Conservation (phyloP, 2,797 vertebrate genomes). For the Diplodus puntazzo region DNA sequence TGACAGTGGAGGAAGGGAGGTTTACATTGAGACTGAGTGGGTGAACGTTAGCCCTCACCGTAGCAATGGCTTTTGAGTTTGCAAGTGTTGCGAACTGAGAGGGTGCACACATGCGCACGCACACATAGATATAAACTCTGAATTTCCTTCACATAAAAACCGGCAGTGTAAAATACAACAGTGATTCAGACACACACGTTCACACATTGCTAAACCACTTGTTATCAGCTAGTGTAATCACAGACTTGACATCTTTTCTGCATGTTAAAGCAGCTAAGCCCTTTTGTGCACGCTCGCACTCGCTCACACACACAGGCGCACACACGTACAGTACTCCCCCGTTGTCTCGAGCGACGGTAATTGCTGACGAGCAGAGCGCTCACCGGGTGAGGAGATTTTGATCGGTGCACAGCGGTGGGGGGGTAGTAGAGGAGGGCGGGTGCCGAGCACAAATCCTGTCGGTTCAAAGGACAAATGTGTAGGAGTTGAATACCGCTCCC, state of each 20-base stretch:
- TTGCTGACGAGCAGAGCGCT: slow-evolving; percentile 74
- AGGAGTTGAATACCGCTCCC: slow-evolving; percentile 63
- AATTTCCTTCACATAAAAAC: slow-evolving; percentile 24
- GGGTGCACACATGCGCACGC: not conserved
- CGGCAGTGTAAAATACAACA: slow-evolving; percentile 35
- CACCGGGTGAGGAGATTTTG: slow-evolving; percentile 73
- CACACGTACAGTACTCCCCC: slow-evolving; percentile 28
- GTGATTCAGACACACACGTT: slow-evolving; percentile 51
- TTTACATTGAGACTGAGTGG: slow-evolving; percentile 26
- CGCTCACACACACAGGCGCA: slow-evolving; percentile 2
- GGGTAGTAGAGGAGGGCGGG: not conserved
- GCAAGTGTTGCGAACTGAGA: slow-evolving; percentile 15
- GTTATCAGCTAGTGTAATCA: slow-evolving; percentile 81
- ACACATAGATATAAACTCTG: not conserved
- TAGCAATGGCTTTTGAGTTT: slow-evolving; percentile 24
- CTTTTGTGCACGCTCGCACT: slow-evolving; percentile 54
- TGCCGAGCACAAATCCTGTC: slow-evolving; percentile 53
- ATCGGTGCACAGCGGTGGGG: slow-evolving; percentile 50
- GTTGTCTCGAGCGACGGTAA: slow-evolving; percentile 62
- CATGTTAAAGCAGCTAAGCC: slow-evolving; percentile 79
- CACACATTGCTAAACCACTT: slow-evolving; percentile 57
- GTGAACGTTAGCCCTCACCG: slow-evolving; percentile 28
- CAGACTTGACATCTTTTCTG: slow-evolving; percentile 83
- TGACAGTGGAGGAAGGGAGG: slow-evolving; percentile 13
- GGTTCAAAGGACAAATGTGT: slow-evolving; percentile 73